Base-by-base conservation (phyloP, 2,113 vertebrate species). In the Elachura formosa region DNA sequence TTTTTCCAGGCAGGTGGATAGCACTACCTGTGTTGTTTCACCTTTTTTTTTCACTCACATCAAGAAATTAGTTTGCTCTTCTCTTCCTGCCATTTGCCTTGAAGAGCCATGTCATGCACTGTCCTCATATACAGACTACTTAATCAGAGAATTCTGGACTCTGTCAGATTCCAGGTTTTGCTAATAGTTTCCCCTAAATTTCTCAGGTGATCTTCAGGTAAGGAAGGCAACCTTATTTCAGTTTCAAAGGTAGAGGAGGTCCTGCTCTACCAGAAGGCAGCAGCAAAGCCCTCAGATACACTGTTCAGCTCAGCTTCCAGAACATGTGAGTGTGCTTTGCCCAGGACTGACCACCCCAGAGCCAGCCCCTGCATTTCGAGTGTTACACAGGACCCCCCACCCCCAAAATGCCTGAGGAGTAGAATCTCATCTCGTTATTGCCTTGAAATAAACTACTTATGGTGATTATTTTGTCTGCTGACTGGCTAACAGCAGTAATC, bases 391-490 rank as follows among this genome's bases (percentile, higher is more conserved):
- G 88, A 34, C 49, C 41, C 36, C 45, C 22, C 29, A 19, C 31
- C 43, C 33, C 5, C 45, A 40, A 51, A 95, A 94, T 92, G 88
- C 89, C 91, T 31, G 49, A 84, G 66, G 58, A 96, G 58, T 72
- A 89, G 94, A 96, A 90, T 40, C 87, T 95, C 94, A 74, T 83
- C 94, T 96, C 24, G 1, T 95, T 97, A 97, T 75, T 95, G 94
- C 96, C 90, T 94, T 93, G 94, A 96, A 96, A 96, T 94, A 97
- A 98, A 96, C 97, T 97, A 97, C 97, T 98, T 97, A 97, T 52
- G 88, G 97, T 90, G 97, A 98, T 98, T 97, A 98, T 97, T 98
- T 97, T 97, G 97, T 98, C 98, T 98, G 97, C 97, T 98, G 97
- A 97, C 97, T 97, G 97, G 97, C 96, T 95, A 92, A 97, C 95